Base-by-base conservation (phyloP, 2,113 vertebrate species). In the Cricetomys ansorgei region DNA sequence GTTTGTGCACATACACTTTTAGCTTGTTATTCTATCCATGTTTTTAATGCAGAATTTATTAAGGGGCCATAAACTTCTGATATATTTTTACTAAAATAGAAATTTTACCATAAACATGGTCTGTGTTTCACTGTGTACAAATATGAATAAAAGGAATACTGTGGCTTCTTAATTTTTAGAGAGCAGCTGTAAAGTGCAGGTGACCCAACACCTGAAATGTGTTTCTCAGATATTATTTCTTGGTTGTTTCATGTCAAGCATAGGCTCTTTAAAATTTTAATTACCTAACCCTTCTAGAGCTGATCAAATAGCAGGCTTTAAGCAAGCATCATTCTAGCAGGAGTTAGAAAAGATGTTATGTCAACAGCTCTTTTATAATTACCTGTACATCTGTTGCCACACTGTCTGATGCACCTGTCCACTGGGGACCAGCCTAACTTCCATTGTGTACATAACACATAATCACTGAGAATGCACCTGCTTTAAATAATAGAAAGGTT, bases 311-410 rank as follows among this genome's bases (percentile, higher is more conserved):
- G 50, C 40, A 89, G 65, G 31, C 83, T 40, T 40, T 50, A 80
- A 93, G 55, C 43, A 31, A 53, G 19, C 0, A 1, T 59, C 34
- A 69, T 92, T 55, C 7, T 94, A 86, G 53, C 75, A 64, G 19
- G 69, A 95, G 17, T 62, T 92, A 25, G 40, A 91, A 65, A 88
- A 91, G 23, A 34, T 40, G 2, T 77, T 50, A 80, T 57, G 21
- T 88, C 70, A 92, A 43, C 40, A 88, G 5, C 17, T 64, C 48
- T 34, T 94, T 93, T 94, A 10, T 94, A 92, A 93, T 95, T 85
- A 88, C 17, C 27, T 70, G 9, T 23, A 21, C 13, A 19, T 92
- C 88, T 91, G 64, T 76, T 94, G 50, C 77, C 70, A 76, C 19
- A 31, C 8, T 77, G 19, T 85, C 25, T 88, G 55, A 55, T 2